Evolutionary conservation across 2,113 vertebrate genomes (phyloP).

Genomic region (Tonatia bakeri): DNA sequence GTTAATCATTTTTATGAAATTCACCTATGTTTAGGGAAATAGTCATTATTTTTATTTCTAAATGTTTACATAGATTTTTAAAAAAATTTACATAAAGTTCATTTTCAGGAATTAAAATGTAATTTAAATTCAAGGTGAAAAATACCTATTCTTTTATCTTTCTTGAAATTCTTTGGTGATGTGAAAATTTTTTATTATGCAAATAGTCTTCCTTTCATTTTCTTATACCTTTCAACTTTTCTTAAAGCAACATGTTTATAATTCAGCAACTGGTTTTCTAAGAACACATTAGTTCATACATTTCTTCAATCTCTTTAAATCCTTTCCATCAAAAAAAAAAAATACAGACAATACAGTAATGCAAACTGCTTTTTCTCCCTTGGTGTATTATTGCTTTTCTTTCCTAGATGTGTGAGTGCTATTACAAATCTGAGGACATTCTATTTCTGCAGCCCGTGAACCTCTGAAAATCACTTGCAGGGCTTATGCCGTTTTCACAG

Average conservation of each 20-base stretch:
- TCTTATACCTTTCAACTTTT: not conserved
- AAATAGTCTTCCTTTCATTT: not conserved
- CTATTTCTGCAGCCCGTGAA: not conserved
- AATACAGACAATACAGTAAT: not conserved
- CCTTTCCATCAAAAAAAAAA: not conserved
- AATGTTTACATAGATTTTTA: not conserved
- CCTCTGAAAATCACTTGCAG: not conserved
- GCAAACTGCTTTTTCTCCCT: not conserved
- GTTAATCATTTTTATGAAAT: not conserved
- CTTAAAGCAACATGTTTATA: not conserved
- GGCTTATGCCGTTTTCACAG: not conserved
- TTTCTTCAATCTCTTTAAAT: not conserved
- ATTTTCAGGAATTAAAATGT: not conserved
- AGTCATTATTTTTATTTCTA: not conserved
- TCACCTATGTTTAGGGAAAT: not conserved
- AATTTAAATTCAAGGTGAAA: conserved; percentile 25
- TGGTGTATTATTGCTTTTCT: not conserved
- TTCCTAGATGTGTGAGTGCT: not conserved
- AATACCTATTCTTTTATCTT: not conserved
- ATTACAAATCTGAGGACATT: not conserved
- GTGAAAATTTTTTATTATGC: not conserved
- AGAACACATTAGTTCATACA: not conserved
- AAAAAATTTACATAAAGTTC: not conserved
- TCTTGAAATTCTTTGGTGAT: not conserved
- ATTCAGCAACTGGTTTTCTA: not conserved